Percentiles rank a stretch among this genome's conserved stretches.
Conservation (phyloP, 35 echinoderm and acorn worm species). For the Ptychodera flava region DNA sequence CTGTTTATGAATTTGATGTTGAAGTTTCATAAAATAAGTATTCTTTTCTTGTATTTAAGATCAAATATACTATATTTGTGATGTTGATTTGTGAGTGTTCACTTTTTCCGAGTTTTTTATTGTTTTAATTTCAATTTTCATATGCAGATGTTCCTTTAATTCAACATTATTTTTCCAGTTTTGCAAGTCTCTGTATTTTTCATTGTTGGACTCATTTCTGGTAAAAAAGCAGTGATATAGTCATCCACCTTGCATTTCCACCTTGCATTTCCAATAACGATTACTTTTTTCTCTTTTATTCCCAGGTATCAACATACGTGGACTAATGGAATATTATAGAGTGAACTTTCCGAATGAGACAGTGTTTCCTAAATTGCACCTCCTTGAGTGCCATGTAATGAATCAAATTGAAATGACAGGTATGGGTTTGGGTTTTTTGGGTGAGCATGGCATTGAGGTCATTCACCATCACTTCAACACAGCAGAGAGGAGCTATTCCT, state of each 20-base stretch:
- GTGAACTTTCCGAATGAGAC: conserved; percentile 11
- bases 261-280: neutral
- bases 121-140: too few species aligned
- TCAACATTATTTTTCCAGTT: too few species aligned
- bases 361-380: conserved; percentile 46
- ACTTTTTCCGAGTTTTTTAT: too few species aligned
- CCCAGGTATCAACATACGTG: conserved; percentile 23
- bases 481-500: neutral
- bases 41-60: neutral
- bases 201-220: neutral
- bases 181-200: neutral
- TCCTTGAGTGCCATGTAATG: conserved; percentile 24
- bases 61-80: neutral
- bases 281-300: conserved; percentile 12
- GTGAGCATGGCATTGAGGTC: conserved; percentile 37
- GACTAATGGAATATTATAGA: conserved; percentile 16
- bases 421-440: conserved; percentile 37
- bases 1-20: neutral
- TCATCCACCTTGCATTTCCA: neutral
- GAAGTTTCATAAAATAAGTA: neutral
- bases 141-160: neutral
- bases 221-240: neutral
- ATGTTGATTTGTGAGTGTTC: too few species aligned
- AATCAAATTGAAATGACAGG: conserved; percentile 10
- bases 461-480: conserved; percentile 35